Base-by-base conservation (phyloP, 2,113 vertebrate species). In the Cygnus atratus region DNA sequence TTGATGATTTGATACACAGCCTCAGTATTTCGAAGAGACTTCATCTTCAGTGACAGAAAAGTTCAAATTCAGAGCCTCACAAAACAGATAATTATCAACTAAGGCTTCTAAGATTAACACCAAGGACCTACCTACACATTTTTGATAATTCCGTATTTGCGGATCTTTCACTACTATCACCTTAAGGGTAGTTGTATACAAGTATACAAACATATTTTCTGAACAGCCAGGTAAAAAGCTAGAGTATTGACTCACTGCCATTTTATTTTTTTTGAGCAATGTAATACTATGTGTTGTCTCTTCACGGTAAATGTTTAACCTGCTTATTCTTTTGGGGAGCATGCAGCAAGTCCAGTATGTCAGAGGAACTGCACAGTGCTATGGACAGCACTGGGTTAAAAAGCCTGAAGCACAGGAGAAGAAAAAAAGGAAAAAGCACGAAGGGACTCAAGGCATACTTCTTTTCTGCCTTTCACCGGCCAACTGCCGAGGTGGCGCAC, bases 201-300 rank as follows among this genome's bases (percentile, higher is more conserved):
- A 46, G 46, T 50, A 3, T 0, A 71, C 9, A 55, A 55, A 67
- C 18, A 2, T 0, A 1, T 4, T 28, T 3, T 37, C 84, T 62
- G 31, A 87, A 84, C 13, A 31, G 3, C 18, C 54, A 43, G 2
- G 22, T 84, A 72, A 76, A 72, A 76, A 72, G 14, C 39, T 21
- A 87, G 33, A 87, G 39, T 52, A 63, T 9, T 11, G 18, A 65
- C 20, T 39, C 22, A 21, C 11, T 65, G 4, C 33, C 7, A 4
- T 2, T 2, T 0, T 31, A 8, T 25, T 6, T 13, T 28, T 15
- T 8, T 63, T 37, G 19, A 41, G 1, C 5, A 21, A 43, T 73
- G 17, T 54, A 83, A 31, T 44, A 55, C 25, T 14, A 4, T 35
- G 57, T 46, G n/a, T 50, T 71, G 24, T 50, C n/a, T 26, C 61